Conservation (phyloP, 2,113 vertebrate species). For the Uria aalge region DNA sequence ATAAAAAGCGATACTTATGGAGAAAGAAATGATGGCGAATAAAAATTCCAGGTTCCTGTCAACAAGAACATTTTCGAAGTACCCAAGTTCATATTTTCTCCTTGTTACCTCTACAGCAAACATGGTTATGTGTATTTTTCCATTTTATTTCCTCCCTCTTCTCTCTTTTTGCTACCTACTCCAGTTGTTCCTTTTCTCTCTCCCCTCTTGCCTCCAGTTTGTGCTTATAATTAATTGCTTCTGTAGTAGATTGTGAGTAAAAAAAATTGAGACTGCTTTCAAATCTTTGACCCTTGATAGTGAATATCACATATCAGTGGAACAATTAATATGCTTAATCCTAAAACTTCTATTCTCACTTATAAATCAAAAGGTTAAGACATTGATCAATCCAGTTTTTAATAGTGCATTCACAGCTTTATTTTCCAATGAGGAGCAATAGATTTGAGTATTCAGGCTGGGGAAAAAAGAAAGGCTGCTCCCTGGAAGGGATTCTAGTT, state of each 20-base stretch:
- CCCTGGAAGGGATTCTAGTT: background rate
- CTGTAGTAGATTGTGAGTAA: background rate
- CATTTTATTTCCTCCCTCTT: background rate
- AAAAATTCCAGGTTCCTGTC: background rate
- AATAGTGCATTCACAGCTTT: background rate
- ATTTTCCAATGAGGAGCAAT: background rate
- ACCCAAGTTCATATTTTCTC: background rate
- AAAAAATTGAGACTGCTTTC: background rate
- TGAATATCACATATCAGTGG: rapidly evolving
- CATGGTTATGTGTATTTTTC: background rate
- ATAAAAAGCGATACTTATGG: background rate
- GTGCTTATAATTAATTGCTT: background rate
- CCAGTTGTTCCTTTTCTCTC: background rate
- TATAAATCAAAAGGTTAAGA: background rate
- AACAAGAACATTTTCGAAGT: background rate
- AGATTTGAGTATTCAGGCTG: background rate
- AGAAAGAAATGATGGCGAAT: background rate
- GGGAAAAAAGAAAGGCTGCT: background rate
- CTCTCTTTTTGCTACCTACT: background rate
- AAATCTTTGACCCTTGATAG: background rate
- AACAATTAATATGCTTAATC: background rate
- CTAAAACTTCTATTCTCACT: background rate
- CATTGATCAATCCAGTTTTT: background rate
- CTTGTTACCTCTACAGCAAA: background rate
- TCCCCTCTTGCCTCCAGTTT: background rate